Conservation (phyloP, 2,113 vertebrate genomes). For the Cervus canadensis region DNA sequence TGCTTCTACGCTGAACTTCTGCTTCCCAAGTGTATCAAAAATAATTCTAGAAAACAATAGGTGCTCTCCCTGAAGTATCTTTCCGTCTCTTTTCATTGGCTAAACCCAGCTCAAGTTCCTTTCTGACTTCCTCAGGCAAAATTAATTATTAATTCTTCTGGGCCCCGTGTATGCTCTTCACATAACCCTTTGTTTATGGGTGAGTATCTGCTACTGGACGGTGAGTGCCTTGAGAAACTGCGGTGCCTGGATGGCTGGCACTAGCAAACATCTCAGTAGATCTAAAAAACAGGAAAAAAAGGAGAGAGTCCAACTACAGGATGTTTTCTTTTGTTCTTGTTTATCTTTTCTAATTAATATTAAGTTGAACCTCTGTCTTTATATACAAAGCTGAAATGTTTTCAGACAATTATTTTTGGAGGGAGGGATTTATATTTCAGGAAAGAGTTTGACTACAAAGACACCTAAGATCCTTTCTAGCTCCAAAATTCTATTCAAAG, state of each 20-base stretch:
- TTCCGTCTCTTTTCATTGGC: background rate
- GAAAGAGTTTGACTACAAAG: background rate
- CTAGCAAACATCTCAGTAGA: too few relatives aligned
- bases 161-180: background rate
- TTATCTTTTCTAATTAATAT: background rate
- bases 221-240: background rate
- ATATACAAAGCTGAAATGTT: background rate
- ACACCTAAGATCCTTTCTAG: background rate
- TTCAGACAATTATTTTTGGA: background rate
- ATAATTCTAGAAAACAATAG: background rate
- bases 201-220: background rate
- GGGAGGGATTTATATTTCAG: background rate
- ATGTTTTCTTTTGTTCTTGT: background rate
- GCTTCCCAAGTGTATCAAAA: background rate
- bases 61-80: background rate
- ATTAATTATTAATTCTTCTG: background rate
- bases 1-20: background rate
- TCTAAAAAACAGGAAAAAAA: background rate
- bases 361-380: background rate
- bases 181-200: background rate
- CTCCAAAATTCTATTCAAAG: background rate
- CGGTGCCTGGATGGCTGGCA: background rate
- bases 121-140: background rate
- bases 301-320: background rate
- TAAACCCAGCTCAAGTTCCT: background rate